A percentile compares a stretch with the other conserved stretches of the same genome.
These are phyloP conservation scores for Tethya wilhelma DNA, from an alignment of 37 sponge, comb jelly and placozoan genomes.

Conservation along the genomic window DNA sequence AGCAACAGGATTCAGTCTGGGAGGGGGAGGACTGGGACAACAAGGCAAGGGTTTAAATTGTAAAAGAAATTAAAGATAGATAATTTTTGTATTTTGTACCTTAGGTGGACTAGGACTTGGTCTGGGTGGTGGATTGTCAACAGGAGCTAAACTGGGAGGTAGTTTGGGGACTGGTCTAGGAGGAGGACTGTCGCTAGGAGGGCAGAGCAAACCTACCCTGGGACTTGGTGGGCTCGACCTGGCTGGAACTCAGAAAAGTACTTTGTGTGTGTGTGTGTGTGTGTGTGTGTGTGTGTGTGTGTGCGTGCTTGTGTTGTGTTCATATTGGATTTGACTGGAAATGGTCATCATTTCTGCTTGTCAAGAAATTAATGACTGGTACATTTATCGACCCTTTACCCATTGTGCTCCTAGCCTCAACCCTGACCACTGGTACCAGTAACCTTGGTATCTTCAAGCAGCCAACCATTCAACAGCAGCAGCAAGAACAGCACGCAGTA, in stretches of 20 bases:
- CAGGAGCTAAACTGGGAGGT: conserved; percentile 10
- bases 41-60: conserved; percentile 2
- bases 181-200: conserved; percentile 12
- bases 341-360: no score
- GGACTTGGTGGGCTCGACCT: conserved; percentile 35
- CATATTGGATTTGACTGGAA: no score
- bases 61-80: no score
- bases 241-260: conserved; percentile 40
- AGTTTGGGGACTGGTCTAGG: conserved; percentile 16
- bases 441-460: conserved; percentile 7
- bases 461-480: conserved; percentile 1
- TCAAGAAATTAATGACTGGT: no score
- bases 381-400: background rate
- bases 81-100: background rate
- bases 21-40: conserved; percentile 44
- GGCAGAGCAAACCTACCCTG: background rate
- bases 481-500: conserved; percentile 9
- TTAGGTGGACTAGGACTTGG: conserved; percentile 16
- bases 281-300: no score
- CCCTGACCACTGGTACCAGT: background rate
- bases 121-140: background rate
- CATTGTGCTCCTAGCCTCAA: background rate
- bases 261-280: no score
- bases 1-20: conserved; percentile 24
- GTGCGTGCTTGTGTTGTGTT: no score